Percentiles rank a stretch among this genome's conserved stretches.
Evolutionary conservation across 2,797 vertebrate genomes (phyloP).

Genomic region (Eidolon dupreanum): DNA sequence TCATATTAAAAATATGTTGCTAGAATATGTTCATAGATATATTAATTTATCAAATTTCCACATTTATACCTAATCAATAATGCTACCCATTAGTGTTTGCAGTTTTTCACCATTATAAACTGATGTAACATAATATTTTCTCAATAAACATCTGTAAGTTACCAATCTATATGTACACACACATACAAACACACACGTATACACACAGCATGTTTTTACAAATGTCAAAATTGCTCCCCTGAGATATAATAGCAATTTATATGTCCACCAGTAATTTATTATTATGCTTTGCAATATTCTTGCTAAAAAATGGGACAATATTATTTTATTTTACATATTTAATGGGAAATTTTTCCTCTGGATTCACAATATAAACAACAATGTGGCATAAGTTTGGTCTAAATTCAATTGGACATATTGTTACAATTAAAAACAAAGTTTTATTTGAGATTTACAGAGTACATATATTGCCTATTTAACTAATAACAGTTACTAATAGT

Average conservation of each 20-base stretch:
- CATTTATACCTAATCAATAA: neutral
- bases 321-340: neutral
- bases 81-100: neutral
- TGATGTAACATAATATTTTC: neutral
- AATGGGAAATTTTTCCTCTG: neutral
- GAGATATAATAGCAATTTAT: neutral
- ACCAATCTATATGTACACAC: neutral
- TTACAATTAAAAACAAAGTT: neutral
- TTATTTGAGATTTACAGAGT: neutral
- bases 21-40: neutral
- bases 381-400: neutral
- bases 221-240: neutral
- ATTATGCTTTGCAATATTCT: neutral
- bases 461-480: neutral
- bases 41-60: neutral
- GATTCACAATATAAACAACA: neutral
- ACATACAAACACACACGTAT: neutral
- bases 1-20: neutral
- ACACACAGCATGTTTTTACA: neutral
- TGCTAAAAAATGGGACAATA: neutral
- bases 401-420: neutral
- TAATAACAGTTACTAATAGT: neutral
- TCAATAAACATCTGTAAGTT: neutral
- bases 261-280: neutral
- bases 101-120: neutral